These are phyloP conservation scores for Papilio protenor DNA, from an alignment of 2,888 invertebrate species.

Conservation along the genomic window DNA sequence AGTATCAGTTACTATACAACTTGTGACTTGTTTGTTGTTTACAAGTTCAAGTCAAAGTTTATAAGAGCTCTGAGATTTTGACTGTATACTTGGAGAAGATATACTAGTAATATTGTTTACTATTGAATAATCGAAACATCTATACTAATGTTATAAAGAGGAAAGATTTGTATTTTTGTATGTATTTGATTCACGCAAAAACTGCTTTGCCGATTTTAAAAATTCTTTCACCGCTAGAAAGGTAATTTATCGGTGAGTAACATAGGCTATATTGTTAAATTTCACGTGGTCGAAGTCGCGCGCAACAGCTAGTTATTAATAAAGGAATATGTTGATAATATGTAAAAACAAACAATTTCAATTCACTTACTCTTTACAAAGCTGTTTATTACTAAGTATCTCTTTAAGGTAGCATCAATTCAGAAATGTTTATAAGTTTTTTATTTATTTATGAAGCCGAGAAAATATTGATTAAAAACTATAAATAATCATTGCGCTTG, in stretches of 20 bases:
- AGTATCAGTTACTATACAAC: slow-evolving; percentile 11
- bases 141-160: too few relatives aligned
- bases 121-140: background rate
- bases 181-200: too few relatives aligned
- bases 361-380: too few relatives aligned
- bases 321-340: background rate
- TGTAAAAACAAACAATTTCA: background rate
- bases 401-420: too few relatives aligned
- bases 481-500: background rate
- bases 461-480: background rate
- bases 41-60: slow-evolving; percentile 22
- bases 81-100: background rate
- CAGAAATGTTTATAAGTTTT: background rate
- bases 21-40: slow-evolving; percentile 29
- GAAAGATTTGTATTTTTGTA: too few relatives aligned
- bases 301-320: too few relatives aligned
- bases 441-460: background rate
- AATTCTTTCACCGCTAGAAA: too few relatives aligned
- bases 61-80: slow-evolving; percentile 13
- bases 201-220: too few relatives aligned
- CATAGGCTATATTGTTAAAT: too few relatives aligned
- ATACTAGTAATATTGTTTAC: background rate
- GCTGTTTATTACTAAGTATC: background rate
- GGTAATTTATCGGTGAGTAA: too few relatives aligned
- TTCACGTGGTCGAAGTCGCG: too few relatives aligned